A percentile compares a stretch with the other conserved stretches of the same genome.
phyloP scores from a whole-genome alignment of 2,113 vertebrate genomes.

The Anguilla rostrata region DNA sequence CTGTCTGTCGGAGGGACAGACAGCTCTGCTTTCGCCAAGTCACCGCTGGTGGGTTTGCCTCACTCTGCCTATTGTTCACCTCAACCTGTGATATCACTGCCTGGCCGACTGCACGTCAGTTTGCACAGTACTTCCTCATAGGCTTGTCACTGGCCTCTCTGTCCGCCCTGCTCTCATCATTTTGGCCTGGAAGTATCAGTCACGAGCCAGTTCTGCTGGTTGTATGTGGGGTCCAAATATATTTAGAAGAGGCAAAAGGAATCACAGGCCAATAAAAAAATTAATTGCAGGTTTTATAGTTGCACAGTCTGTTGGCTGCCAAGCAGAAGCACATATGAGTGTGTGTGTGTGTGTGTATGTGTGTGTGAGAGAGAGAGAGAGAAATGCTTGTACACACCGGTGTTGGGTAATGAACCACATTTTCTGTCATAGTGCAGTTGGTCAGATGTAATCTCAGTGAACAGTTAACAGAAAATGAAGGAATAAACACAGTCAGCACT shows the following conservation, averaged over 20 bases:
- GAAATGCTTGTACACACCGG: background rate
- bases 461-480: background rate
- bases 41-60: background rate
- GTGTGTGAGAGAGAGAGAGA: background rate
- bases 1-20: too few relatives aligned
- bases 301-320: background rate
- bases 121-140: background rate
- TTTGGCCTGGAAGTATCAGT: background rate
- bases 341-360: background rate
- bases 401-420: background rate
- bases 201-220: background rate
- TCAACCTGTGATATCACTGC: conserved; percentile 19
- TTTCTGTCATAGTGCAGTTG: background rate
- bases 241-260: background rate
- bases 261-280: background rate
- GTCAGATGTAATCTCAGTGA: background rate
- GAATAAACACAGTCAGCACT: background rate
- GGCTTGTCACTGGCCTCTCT: background rate
- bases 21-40: background rate
- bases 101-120: background rate
- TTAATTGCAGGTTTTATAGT: background rate
- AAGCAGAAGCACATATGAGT: background rate
- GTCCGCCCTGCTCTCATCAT: background rate
- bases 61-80: conserved; percentile 25
- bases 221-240: background rate